A percentile compares a stretch with the other conserved stretches of the same genome.
Conservation (phyloP, 2,888 invertebrate genomes). For the Machimus rusticus region DNA sequence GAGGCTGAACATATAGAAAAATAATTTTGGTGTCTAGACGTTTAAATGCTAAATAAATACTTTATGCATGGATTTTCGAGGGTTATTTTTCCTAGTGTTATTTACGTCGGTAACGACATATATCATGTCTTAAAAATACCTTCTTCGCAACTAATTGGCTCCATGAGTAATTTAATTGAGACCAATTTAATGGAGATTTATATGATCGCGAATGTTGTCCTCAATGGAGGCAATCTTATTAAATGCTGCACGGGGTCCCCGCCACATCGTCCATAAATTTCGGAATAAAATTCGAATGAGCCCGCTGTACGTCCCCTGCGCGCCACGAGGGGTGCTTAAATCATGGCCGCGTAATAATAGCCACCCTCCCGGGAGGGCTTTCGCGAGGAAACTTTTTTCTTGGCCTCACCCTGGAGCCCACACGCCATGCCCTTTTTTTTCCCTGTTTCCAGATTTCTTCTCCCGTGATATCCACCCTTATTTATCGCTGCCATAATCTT, state of each 20-base stretch:
- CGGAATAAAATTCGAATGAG: constrained; percentile 22
- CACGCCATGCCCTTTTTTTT: not conserved
- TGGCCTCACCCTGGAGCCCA: not conserved
- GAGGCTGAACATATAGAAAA: no score
- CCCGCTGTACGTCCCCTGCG: not conserved
- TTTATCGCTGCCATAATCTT: constrained; percentile 42
- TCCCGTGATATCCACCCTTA: constrained; percentile 33
- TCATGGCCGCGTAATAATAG: constrained; percentile 31
- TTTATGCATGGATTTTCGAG: not conserved
- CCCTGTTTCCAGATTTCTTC: not conserved
- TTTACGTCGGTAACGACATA: not conserved
- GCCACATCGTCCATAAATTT: not conserved
- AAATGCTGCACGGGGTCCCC: not conserved
- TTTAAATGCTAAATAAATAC: no score
- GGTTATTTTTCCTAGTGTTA: not conserved
- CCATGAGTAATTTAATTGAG: not conserved
- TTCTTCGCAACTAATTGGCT: not conserved
- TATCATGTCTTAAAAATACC: not conserved
- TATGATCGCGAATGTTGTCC: not conserved
- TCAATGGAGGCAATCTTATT: not conserved
- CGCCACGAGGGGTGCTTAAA: not conserved
- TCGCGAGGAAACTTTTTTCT: constrained; percentile 10
- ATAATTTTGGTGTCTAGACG: no score
- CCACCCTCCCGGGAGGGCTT: not conserved
- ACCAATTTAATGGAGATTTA: not conserved